Evolutionary conservation across 53 echinoderm and acorn worm genomes (phyloP), one percentile per base, ranked within the genome.

Genomic region (Crossaster papposus): DNA sequence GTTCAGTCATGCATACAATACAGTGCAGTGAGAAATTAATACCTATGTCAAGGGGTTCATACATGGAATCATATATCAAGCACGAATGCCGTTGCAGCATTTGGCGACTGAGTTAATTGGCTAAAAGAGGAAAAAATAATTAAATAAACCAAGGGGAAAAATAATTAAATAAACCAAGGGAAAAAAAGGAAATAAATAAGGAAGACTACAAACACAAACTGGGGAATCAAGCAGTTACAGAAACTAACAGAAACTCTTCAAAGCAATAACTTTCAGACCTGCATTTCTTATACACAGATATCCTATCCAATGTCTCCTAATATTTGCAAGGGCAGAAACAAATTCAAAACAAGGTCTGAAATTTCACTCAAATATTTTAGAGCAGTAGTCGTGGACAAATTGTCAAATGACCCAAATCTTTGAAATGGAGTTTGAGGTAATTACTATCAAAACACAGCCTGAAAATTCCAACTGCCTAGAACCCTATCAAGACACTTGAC

Each of bases 371-470:
- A 62, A 62, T 14, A 23, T 62, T 23, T 3, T 7, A 44, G 44
- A 44, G 44, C 44, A 44, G 44, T 7, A 44, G 44, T 44, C 44
- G n/a, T n/a, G 9, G 44, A 44, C 44, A 44, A 44, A 44, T 44
- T 44, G 44, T 28, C n/a, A 68, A n/a, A 68, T 68, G 11, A 68
- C 28, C 2, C 68, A 3, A 68, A 12, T 4, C 68, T 28, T 26
- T 68, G 68, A 68, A 6, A 68, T 13, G 14, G 15, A 74, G 34
- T 35, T 81, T 23, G 14, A 22, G 23, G 14, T 34, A 32, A 81
- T 55, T 22, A 12, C 33, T 64, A 81, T 81, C 81, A 81, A 81
- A 81, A 81, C 54, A 81, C 62, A 58, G 36, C 32, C 63, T 32
- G n/a, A 31, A 33, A 35, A 81, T 81, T 81, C 34, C 9, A 58